Conservation (phyloP, 2,888 invertebrate genomes). For the Ophion obscuratus region DNA sequence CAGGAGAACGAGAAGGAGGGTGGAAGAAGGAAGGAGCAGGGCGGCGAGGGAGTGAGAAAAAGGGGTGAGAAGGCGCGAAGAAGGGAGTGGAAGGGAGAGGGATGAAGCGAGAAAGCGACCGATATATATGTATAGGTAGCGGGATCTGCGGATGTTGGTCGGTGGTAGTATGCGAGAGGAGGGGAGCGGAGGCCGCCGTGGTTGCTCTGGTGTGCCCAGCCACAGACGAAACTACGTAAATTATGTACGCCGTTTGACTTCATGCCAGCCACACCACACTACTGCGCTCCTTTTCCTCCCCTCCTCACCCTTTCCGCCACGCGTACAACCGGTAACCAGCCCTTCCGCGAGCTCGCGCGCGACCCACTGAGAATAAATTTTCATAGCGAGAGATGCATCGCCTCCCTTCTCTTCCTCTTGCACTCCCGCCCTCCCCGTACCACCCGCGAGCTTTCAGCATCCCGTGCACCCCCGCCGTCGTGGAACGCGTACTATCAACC, state of each 20-base stretch:
- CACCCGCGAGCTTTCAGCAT: constrained; percentile 27
- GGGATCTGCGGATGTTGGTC: constrained; percentile 24
- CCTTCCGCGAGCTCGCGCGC: constrained; percentile 65
- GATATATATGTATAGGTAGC: not conserved
- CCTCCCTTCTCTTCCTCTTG: constrained; percentile 29
- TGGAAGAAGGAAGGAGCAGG: not conserved
- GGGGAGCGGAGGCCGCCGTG: constrained; percentile 39
- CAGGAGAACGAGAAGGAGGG: not conserved
- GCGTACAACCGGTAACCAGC: constrained; percentile 64
- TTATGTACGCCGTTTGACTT: constrained; percentile 82
- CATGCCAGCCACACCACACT: constrained; percentile 79
- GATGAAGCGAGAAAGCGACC: constrained; percentile 1
- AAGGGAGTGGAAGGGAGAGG: not conserved
- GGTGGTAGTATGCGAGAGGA: constrained; percentile 2
- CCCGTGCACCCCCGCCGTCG: not conserved
- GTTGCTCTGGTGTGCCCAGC: constrained; percentile 68
- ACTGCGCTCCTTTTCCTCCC: constrained; percentile 71
- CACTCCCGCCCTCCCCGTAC: constrained; percentile 22
- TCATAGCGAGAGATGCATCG: constrained; percentile 72
- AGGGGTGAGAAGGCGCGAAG: not conserved
- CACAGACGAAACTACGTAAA: constrained; percentile 80
- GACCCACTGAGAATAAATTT: constrained; percentile 77
- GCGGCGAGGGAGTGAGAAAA: not conserved
- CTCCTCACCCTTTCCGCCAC: constrained; percentile 43
- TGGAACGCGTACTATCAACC: constrained; percentile 16